These are phyloP conservation scores for Campaea margaritaria DNA, from an alignment of 2,888 invertebrate genomes.

Conservation along the genomic window DNA sequence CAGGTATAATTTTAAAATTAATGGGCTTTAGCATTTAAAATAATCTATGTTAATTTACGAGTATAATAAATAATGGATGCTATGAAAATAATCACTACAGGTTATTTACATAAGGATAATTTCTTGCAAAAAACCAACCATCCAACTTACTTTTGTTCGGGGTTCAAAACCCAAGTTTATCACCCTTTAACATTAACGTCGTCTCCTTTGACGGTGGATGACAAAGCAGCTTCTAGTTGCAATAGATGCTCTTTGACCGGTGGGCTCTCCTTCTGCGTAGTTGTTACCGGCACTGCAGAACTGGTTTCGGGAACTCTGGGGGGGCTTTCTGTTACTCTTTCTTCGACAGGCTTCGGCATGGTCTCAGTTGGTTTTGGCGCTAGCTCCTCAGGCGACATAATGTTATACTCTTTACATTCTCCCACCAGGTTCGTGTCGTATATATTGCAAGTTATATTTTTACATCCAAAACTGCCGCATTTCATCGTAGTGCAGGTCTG, in stretches of 20 bases:
- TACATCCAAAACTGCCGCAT: conserved; percentile 69
- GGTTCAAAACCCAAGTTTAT: conserved; percentile 32
- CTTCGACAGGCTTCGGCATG: conserved; percentile 30
- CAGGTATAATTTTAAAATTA: too few species aligned
- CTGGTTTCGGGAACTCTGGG: conserved; percentile 25
- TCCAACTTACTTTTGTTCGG: conserved; percentile 48
- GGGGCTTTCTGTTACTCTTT: conserved; percentile 33
- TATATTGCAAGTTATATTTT: conserved; percentile 74
- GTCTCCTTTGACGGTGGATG: conserved; percentile 61
- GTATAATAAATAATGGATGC: too few species aligned
- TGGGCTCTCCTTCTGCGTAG: conserved; percentile 41
- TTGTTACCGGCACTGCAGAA: conserved; percentile 24
- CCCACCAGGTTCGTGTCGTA: conserved; percentile 79
- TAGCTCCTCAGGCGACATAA: conserved; percentile 51
- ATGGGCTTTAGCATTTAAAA: too few species aligned
- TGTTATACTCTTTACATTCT: conserved; percentile 73
- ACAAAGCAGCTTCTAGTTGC: conserved; percentile 66
- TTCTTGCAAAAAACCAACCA: not conserved
- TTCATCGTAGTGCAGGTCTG: conserved; percentile 79
- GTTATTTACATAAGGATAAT: conserved; percentile 1
- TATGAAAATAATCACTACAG: not conserved
- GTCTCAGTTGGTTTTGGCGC: conserved; percentile 44
- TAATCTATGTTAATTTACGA: too few species aligned
- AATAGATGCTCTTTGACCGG: conserved; percentile 49
- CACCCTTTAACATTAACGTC: conserved; percentile 28